Evolutionary conservation across 1,140 invertebrate genomes (phyloP).

Genomic region (Trypoxylus dichotomus): DNA sequence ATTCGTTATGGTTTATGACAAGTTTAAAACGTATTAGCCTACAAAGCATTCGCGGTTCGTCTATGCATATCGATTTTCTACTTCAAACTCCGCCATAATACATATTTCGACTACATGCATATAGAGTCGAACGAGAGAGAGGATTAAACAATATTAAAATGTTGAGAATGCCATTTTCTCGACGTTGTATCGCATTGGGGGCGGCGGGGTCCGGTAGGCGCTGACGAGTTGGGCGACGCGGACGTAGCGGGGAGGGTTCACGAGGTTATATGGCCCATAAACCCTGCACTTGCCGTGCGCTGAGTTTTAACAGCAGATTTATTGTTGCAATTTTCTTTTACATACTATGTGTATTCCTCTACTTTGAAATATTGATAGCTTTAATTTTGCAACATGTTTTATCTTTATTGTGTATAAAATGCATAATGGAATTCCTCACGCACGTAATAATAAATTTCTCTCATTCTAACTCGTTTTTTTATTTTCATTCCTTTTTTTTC

Average conservation of each 20-base stretch:
- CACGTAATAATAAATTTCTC: constrained; percentile 25
- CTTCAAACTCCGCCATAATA: not conserved
- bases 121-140: constrained; percentile 42
- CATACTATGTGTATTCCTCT: constrained; percentile 39
- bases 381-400: constrained; percentile 38
- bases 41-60: not conserved
- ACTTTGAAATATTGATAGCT: constrained; percentile 44
- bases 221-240: no score
- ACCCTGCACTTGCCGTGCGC: constrained; percentile 44
- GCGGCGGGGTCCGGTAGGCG: not conserved
- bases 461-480: not conserved
- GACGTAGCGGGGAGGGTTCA: not conserved
- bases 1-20: constrained; percentile 16
- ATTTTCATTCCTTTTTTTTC: not conserved
- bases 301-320: constrained; percentile 45
- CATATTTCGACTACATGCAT: not conserved
- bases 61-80: not conserved
- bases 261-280: constrained; percentile 50
- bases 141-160: constrained; percentile 47
- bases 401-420: constrained; percentile 28
- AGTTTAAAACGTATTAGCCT: constrained; percentile 12
- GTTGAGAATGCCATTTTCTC: constrained; percentile 44
- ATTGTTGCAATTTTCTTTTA: constrained; percentile 50
- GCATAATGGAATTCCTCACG: constrained; percentile 26
- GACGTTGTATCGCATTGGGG: constrained; percentile 37